Evolutionary conservation across 2,113 vertebrate species (phyloP).

Genomic region (Datnioides undecimradiatus): DNA sequence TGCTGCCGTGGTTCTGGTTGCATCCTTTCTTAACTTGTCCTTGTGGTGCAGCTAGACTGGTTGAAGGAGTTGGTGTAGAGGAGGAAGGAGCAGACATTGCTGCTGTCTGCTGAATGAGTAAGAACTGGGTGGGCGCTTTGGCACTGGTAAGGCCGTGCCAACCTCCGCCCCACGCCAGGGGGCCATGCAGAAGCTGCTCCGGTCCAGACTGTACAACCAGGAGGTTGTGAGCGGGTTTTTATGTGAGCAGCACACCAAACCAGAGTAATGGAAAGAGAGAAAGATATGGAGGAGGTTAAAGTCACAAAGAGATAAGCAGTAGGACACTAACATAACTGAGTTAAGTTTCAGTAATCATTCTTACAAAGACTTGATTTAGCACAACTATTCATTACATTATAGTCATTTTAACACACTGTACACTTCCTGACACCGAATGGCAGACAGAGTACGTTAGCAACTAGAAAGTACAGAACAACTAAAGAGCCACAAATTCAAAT

Average conservation of each 20-base stretch:
- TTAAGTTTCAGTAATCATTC: not conserved
- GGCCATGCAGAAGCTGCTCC: slow-evolving; percentile 67
- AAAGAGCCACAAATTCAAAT: too few relatives aligned
- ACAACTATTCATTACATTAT: not conserved
- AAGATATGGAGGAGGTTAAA: slow-evolving; percentile 48
- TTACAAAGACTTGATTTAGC: not conserved
- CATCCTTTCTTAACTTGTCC: slow-evolving; percentile 44
- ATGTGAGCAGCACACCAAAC: slow-evolving; percentile 15
- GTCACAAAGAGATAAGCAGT: slow-evolving; percentile 35
- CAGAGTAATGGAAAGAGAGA: slow-evolving; percentile 20
- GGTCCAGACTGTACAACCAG: slow-evolving; percentile 56
- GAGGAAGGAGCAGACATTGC: slow-evolving; percentile 26
- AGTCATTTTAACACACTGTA: not conserved
- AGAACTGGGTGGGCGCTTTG: slow-evolving; percentile 66
- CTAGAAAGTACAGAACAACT: too few relatives aligned
- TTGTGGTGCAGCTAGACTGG: slow-evolving; percentile 25
- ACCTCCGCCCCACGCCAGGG: slow-evolving; percentile 70
- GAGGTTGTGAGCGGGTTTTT: slow-evolving; percentile 57
- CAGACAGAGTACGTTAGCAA: too few relatives aligned
- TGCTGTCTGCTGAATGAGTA: slow-evolving; percentile 75
- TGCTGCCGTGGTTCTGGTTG: slow-evolving; percentile 54
- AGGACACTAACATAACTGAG: not conserved
- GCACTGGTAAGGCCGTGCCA: slow-evolving; percentile 42
- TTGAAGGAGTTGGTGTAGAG: not conserved
- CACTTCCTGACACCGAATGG: too few relatives aligned